A percentile compares a stretch with the other conserved stretches of the same genome.
phyloP scores from a whole-genome alignment of 2,113 vertebrate genomes.

The Seriola aureovittata region DNA sequence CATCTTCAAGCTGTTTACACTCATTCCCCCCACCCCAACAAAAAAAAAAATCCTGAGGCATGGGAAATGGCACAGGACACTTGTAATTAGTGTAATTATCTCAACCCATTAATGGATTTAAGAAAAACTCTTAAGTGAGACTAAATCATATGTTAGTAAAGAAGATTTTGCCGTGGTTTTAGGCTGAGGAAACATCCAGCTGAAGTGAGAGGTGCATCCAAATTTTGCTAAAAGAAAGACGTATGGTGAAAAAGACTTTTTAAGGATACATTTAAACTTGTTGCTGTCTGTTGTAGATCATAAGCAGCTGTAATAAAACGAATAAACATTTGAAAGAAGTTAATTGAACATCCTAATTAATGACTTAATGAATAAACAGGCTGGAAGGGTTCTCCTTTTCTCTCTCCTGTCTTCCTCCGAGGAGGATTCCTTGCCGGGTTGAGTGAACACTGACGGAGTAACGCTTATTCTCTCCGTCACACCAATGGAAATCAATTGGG shows the following conservation, averaged over 20 bases:
- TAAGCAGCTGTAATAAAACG: constrained; percentile 40
- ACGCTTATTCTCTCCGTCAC: constrained; percentile 80
- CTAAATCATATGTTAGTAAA: constrained; percentile 10
- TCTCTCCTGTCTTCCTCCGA: constrained; percentile 40
- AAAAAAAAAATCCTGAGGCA: not conserved
- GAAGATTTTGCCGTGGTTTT: constrained; percentile 24
- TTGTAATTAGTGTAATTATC: constrained; percentile 4
- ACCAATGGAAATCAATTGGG: constrained; percentile 83
- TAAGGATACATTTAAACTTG: not conserved
- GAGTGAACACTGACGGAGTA: constrained; percentile 82
- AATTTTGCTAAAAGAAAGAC: constrained; percentile 8
- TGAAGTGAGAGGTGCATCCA: constrained; percentile 9
- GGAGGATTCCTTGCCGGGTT: constrained; percentile 72
- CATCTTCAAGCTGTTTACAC: not conserved
- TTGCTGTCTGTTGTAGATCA: constrained; percentile 15
- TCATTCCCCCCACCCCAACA: not conserved
- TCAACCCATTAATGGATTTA: constrained; percentile 20
- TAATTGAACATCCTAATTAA: constrained; percentile 53
- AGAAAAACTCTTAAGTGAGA: constrained; percentile 29
- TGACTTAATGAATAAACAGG: constrained; percentile 45
- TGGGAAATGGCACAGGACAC: not conserved
- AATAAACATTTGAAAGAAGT: constrained; percentile 56
- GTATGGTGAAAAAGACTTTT: not conserved
- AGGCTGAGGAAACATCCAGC: constrained; percentile 5
- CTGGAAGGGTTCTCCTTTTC: constrained; percentile 35